phyloP scores from a whole-genome alignment of 2,113 vertebrate species.

The Stictonetta naevosa region DNA sequence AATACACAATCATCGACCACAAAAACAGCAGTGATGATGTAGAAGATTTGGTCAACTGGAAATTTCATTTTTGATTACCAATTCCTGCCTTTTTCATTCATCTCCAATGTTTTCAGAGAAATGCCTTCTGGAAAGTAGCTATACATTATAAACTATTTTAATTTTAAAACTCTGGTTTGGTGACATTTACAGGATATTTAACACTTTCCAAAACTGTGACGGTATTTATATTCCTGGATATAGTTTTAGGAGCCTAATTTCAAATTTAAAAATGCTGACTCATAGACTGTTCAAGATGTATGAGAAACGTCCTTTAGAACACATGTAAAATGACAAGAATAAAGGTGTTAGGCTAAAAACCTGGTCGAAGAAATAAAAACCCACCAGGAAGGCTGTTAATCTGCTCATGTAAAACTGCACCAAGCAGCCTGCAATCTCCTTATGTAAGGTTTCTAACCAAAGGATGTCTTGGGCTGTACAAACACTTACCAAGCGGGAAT shows the following conservation, averaged over 20 bases:
- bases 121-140: neutral
- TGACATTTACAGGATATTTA: slow-evolving; percentile 44
- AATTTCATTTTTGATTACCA: neutral
- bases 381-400: neutral
- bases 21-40: neutral
- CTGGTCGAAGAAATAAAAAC: neutral
- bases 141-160: neutral
- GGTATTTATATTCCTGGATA: slow-evolving; percentile 34
- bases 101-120: neutral
- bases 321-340: neutral
- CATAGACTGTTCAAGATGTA: neutral
- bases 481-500: neutral
- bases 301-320: neutral
- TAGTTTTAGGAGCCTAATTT: slow-evolving; percentile 32
- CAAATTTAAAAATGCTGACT: slow-evolving; percentile 42
- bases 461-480: neutral
- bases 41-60: neutral
- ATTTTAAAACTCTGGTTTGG: neutral
- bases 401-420: neutral
- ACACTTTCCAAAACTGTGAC: slow-evolving; percentile 25
- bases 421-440: neutral
- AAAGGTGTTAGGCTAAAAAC: slow-evolving; percentile 23
- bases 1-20: accelerated
- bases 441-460: neutral
- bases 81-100: neutral